Evolutionary conservation across 2,888 invertebrate species (phyloP), one percentile per base, ranked within the genome.

Genomic region (Lordiphosa fenestrarum): DNA sequence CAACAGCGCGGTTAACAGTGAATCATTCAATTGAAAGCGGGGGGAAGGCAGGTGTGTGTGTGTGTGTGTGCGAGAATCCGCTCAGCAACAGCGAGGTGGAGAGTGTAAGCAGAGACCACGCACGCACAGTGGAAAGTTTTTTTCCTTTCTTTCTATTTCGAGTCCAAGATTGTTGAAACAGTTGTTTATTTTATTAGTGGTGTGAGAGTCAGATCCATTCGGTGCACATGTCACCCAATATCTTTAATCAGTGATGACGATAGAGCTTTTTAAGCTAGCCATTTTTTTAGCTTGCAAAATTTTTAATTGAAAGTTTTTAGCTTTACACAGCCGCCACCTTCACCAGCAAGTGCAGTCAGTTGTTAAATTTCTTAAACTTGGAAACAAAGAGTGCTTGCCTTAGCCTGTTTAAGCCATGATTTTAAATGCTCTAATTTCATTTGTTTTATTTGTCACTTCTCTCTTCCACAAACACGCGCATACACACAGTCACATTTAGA

Each of bases 141-240:
- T 23, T 21, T 13, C 25, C 42, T 68, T 67, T 60, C 62, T 50
- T 67, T 61, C 68, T 64, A 67, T 39, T 61, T 64, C 60, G 47
- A 61, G 60, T 47, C 50, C 46, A 33, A 9, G 47, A 19, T 36
- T 76, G 42, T 76, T 84, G 62, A 60, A 76, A 73, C 81, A 81
- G 82, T 75, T 81, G 81, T 39, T 53, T 30, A 41, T 10, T 25
- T 38, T 7, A 23, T 10, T 9, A 1, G 23, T 25, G 33, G 33
- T 37, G 37, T 33, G 44, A 13, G 21, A 19, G 19, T 9, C 25
- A 42, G 42, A 35, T 60, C 33, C 50, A 30, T 13, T 12, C 30
- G 13, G 42, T 30, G 15, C 42, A 44, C 42, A 44, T 44, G 42
- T 57, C 13, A 21, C 9, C 12, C 30, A 36, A 23, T 46, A 46